A percentile compares a stretch with the other conserved stretches of the same genome.
Conservation (phyloP, 2,797 vertebrate species). For the Rhinatrema bivittatum region DNA sequence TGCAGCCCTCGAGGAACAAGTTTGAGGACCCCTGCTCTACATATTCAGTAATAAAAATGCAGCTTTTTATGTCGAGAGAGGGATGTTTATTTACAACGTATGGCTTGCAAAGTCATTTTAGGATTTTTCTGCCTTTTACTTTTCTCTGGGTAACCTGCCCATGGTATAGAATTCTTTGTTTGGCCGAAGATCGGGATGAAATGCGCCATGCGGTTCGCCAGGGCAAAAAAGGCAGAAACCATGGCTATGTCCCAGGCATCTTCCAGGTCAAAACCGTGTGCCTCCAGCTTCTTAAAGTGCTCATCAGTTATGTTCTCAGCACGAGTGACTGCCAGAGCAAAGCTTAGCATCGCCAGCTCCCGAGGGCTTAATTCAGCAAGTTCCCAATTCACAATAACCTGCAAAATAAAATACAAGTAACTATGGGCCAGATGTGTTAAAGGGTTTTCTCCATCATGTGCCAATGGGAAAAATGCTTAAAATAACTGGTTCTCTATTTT, state of each 20-base stretch:
- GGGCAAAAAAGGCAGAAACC: constrained; percentile 74
- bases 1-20: too few relatives aligned
- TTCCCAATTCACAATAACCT: constrained; percentile 72
- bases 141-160: constrained; percentile 44
- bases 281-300: constrained; percentile 64
- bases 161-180: constrained; percentile 73
- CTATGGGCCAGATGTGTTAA: too few relatives aligned
- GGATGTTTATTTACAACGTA: too few relatives aligned
- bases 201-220: constrained; percentile 74
- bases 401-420: too few relatives aligned
- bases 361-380: constrained; percentile 57
- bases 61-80: too few relatives aligned
- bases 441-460: too few relatives aligned
- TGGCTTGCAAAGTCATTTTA: too few relatives aligned
- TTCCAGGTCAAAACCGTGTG: constrained; percentile 70
- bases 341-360: constrained; percentile 73
- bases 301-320: constrained; percentile 69
- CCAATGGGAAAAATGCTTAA: too few relatives aligned
- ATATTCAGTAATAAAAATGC: too few relatives aligned
- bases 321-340: constrained; percentile 67
- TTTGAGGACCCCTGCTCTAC: too few relatives aligned
- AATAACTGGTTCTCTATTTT: too few relatives aligned
- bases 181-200: constrained; percentile 64
- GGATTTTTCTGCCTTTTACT: too few relatives aligned
- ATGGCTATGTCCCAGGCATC: constrained; percentile 78